phyloP scores from a whole-genome alignment of 2,113 vertebrate genomes.

The Trochalopteron elliotii region DNA sequence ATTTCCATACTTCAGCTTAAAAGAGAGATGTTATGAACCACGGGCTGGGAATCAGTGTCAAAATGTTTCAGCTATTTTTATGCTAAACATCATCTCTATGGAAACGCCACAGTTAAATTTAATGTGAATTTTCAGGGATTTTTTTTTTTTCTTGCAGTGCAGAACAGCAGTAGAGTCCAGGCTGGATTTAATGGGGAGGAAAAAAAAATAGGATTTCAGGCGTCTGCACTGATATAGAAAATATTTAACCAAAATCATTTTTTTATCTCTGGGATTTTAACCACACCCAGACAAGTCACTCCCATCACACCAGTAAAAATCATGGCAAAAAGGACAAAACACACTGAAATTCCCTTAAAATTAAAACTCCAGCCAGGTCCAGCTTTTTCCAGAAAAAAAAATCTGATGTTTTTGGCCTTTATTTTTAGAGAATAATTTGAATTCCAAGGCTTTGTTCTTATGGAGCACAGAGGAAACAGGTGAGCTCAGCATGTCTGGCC shows the following conservation, averaged over 20 bases:
- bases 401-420: too few species aligned
- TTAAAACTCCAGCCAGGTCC: accelerated
- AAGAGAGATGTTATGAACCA: neutral
- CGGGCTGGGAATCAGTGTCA: neutral
- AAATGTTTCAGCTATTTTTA: slow-evolving; percentile 53
- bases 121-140: neutral
- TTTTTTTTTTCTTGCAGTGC: neutral
- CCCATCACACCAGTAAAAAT: neutral
- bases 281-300: accelerated
- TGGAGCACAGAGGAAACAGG: too few species aligned
- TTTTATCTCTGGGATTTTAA: neutral
- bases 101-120: slow-evolving; percentile 22
- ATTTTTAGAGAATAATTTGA: too few species aligned
- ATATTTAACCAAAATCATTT: neutral
- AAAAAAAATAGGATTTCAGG: neutral
- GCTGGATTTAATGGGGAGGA: neutral
- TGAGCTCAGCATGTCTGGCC: too few species aligned
- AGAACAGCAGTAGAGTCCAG: neutral
- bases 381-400: neutral
- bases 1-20: neutral
- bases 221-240: neutral
- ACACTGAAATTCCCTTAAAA: neutral
- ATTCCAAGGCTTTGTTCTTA: too few species aligned
- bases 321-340: neutral
- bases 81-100: slow-evolving; percentile 43